These are phyloP conservation scores for Cephus pygmeus DNA, from an alignment of 2,888 invertebrate species.

Conservation along the genomic window DNA sequence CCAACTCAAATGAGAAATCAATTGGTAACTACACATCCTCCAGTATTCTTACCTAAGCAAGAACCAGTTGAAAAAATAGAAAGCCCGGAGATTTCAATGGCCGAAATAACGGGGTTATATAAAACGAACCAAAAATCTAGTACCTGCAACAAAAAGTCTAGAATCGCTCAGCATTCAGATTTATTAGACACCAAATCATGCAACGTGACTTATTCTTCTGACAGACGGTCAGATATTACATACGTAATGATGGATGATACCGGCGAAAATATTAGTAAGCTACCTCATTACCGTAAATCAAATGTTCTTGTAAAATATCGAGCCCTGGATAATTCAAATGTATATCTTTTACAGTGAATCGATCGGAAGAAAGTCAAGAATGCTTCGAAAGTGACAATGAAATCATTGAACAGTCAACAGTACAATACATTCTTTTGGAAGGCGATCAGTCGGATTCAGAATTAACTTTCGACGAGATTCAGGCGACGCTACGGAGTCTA, in stretches of 20 bases:
- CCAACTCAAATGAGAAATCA: conserved; percentile 56
- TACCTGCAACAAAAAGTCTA: conserved; percentile 7
- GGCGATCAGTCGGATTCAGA: conserved; percentile 58
- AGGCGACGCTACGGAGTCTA: conserved; percentile 45
- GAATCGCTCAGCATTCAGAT: neutral
- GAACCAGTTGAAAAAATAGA: conserved; percentile 3
- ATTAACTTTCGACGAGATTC: conserved; percentile 60
- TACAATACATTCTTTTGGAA: conserved; percentile 56
- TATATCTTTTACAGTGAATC: conserved; percentile 20
- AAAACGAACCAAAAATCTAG: neutral
- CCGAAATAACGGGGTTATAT: neutral
- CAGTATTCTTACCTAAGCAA: conserved; percentile 32
- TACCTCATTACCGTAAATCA: neutral
- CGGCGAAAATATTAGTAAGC: conserved; percentile 26
- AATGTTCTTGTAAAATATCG: neutral
- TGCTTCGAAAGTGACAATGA: conserved; percentile 44
- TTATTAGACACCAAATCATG: neutral
- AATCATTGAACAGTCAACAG: conserved; percentile 56
- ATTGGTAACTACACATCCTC: conserved; percentile 25
- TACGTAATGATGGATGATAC: conserved; percentile 42
- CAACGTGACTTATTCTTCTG: conserved; percentile 10
- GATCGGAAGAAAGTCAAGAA: conserved; percentile 30
- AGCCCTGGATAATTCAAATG: neutral
- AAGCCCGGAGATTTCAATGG: neutral
- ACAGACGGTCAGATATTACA: conserved; percentile 35